A percentile compares a stretch with the other conserved stretches of the same genome.
These are phyloP conservation scores for Aromia moschata DNA, from an alignment of 2,888 invertebrate species.

Conservation along the genomic window DNA sequence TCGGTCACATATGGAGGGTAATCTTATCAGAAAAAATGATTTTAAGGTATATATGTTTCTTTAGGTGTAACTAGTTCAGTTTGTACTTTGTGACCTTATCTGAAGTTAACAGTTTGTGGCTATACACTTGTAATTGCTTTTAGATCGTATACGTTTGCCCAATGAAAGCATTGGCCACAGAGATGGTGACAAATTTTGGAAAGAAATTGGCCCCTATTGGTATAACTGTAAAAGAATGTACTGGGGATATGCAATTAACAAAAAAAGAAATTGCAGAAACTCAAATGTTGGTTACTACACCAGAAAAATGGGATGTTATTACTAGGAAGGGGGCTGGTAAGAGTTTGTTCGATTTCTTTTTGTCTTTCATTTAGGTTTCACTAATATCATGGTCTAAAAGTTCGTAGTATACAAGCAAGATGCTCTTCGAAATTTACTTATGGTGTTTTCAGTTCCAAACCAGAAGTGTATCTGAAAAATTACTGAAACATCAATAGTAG, in stretches of 20 bases:
- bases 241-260: constrained; percentile 98
- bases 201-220: constrained; percentile 80
- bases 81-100: neutral
- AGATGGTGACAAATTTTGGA: constrained; percentile 96
- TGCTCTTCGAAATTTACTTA: neutral
- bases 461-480: no score
- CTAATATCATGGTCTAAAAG: no score
- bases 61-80: no score
- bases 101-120: no score
- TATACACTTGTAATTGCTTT: neutral
- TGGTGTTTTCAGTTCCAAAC: no score
- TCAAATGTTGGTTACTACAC: constrained; percentile 98
- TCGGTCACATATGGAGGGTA: constrained; percentile 82
- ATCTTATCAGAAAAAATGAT: constrained; percentile 85
- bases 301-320: constrained; percentile 99
- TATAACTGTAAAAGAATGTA: constrained; percentile 88
- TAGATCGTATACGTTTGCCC: constrained; percentile 98
- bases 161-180: constrained; percentile 98
- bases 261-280: constrained; percentile 94
- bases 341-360: no score
- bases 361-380: no score
- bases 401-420: no score
- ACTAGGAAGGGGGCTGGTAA: constrained; percentile 90
- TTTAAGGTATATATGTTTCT: no score
- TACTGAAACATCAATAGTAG: no score